These are phyloP conservation scores for Aphrocallistes beatrix DNA, from an alignment of 37 sponge, comb jelly and placozoan species.

Conservation along the genomic window DNA sequence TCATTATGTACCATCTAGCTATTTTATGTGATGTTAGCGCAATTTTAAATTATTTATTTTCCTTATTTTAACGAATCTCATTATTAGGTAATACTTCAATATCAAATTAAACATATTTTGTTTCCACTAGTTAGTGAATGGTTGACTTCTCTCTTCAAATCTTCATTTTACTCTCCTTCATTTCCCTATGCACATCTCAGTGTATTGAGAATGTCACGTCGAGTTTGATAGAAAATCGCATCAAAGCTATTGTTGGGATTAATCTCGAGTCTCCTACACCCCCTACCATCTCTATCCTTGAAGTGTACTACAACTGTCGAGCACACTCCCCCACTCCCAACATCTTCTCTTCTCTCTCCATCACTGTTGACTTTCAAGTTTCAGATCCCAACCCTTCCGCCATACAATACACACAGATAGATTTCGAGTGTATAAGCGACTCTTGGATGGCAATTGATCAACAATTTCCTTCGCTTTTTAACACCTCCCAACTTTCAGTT, in stretches of 20 bases:
- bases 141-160: no score
- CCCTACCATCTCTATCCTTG: not conserved
- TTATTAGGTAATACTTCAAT: no score
- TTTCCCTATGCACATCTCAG: not conserved
- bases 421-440: not conserved
- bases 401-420: not conserved
- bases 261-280: not conserved
- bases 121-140: no score
- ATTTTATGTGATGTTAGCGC: no score
- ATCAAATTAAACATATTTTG: no score
- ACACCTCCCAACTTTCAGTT: not conserved
- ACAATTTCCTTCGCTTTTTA: not conserved
- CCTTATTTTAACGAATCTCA: no score
- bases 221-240: not conserved
- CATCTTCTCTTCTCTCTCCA: not conserved
- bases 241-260: not conserved
- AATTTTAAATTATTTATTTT: no score
- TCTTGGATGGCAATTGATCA: not conserved
- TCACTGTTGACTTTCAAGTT: not conserved
- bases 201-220: not conserved
- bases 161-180: not conserved
- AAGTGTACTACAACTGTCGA: slow-evolving; percentile 6
- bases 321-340: not conserved
- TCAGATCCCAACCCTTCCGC: not conserved
- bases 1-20: no score